Evolutionary conservation across 2,113 vertebrate genomes (phyloP).

Genomic region (Acinonyx jubatus): DNA sequence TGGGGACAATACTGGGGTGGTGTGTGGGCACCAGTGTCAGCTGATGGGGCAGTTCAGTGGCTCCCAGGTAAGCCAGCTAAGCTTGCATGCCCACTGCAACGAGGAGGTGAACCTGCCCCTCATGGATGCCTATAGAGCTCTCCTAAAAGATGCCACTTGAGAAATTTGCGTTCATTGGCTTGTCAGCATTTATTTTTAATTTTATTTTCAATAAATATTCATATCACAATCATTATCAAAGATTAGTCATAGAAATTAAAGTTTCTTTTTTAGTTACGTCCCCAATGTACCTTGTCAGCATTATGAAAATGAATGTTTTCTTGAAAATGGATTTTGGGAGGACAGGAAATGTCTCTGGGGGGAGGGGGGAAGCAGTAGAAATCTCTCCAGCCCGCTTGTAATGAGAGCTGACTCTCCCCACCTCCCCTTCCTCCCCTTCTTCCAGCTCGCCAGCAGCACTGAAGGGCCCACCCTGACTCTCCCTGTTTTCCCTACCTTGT

Average conservation of each 20-base stretch:
- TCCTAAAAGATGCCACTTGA: neutral
- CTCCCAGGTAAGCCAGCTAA: neutral
- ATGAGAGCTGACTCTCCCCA: neutral
- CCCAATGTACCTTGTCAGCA: neutral
- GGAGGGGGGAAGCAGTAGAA: neutral
- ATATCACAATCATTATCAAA: slow-evolving; percentile 9
- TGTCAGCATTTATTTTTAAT: neutral
- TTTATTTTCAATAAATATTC: slow-evolving; percentile 35
- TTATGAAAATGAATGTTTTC: neutral
- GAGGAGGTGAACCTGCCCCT: neutral
- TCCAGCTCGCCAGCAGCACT: neutral
- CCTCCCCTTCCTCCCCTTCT: neutral
- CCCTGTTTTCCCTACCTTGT: neutral
- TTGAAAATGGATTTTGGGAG: neutral
- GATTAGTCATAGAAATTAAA: neutral
- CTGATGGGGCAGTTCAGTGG: neutral
- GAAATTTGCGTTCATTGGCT: neutral
- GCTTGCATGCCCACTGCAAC: neutral
- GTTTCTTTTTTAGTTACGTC: slow-evolving; percentile 5
- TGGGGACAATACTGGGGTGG: neutral
- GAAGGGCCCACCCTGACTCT: no score
- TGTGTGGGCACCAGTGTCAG: neutral
- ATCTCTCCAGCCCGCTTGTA: neutral
- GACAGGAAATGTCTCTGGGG: neutral
- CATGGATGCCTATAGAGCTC: rapidly evolving